phyloP scores from a whole-genome alignment of 2,113 vertebrate genomes.

The Oncorhynchus mykiss region DNA sequence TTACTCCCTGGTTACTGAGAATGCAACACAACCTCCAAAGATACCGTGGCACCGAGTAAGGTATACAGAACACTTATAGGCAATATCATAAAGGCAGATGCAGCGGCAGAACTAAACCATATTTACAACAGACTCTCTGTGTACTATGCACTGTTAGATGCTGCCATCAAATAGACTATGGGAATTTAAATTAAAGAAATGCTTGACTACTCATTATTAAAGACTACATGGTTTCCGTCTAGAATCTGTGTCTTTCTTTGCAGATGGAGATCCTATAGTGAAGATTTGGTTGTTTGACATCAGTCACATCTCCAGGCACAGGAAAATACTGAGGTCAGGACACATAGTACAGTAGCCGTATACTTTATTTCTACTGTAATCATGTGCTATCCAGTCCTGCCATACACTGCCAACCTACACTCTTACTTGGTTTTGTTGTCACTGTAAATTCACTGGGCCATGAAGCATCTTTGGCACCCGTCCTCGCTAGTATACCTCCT shows the following conservation, averaged over 20 bases:
- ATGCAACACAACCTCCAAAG: too few species aligned
- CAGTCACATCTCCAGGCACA: neutral
- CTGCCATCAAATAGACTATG: constrained; percentile 4
- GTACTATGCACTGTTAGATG: neutral
- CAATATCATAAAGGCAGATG: neutral
- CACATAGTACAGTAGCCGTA: constrained; percentile 5
- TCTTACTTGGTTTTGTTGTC: constrained; percentile 51
- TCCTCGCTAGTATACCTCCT: neutral
- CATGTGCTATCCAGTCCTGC: constrained; percentile 48
- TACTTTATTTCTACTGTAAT: constrained; percentile 51
- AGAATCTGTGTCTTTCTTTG: neutral
- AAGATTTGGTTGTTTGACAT: too few species aligned
- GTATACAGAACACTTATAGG: too few species aligned
- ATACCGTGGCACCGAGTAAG: too few species aligned
- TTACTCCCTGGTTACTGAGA: constrained; percentile 26
- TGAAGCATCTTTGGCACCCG: constrained; percentile 10
- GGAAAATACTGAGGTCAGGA: constrained; percentile 17
- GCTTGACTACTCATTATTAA: too few species aligned
- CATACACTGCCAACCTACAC: constrained; percentile 36
- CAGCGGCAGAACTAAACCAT: constrained; percentile 5
- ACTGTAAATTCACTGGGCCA: constrained; percentile 57
- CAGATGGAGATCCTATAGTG: too few species aligned
- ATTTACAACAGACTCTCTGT: too few species aligned
- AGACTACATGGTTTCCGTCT: neutral
- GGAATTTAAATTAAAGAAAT: too few species aligned